Base-by-base conservation (phyloP, 2,797 vertebrate genomes). In the Nyctibius grandis region DNA sequence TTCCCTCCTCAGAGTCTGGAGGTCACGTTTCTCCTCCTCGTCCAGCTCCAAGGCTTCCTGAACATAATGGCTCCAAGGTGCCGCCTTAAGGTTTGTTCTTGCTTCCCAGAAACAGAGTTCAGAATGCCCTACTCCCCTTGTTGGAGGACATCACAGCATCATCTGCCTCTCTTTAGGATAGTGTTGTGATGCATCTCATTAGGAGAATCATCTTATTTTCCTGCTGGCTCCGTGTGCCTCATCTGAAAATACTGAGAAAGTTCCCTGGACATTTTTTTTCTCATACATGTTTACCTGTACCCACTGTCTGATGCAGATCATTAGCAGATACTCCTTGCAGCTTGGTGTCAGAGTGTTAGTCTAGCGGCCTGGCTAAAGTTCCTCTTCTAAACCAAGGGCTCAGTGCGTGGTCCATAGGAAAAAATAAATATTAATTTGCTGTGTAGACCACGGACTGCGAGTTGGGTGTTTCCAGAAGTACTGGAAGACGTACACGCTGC, bases 401-500 rank as follows among this genome's bases (percentile, higher is more conserved):
- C 2, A 1, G 22, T 20, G 8, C 40, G 31, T 18, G 44, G 26
- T 53, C 67, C 11, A 1, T 9, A 11, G 50, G 31, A 9, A 40
- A 23, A 15, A 22, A 15, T 9, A 21, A 42, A 6, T 22, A 4
- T 11, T 40, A 4, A 1, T 40, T 28, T 76, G 16, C 53, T 56
- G 9, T 31, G 2, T 8, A 22, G 75, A 9, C 7, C 16, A 7
- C 2, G 17, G 42, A 12, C n/a, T 23, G 45, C 11, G 18, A 22
- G 34, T 6, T 23, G 70, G 51, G 33, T 20, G 40, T 70, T 48
- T 33, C 28, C 53, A 48, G 29, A 57, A 4, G 38, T 23, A 3
- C 4, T 44, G 40, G 54, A 6, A 36, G 15, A 53, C 1, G 1
- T 12, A 4, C 18, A 1, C 5, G 0, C 7, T 12, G 25, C 31